Conservation (phyloP, 2,888 invertebrate species). For the Sminthurides aquaticus region DNA sequence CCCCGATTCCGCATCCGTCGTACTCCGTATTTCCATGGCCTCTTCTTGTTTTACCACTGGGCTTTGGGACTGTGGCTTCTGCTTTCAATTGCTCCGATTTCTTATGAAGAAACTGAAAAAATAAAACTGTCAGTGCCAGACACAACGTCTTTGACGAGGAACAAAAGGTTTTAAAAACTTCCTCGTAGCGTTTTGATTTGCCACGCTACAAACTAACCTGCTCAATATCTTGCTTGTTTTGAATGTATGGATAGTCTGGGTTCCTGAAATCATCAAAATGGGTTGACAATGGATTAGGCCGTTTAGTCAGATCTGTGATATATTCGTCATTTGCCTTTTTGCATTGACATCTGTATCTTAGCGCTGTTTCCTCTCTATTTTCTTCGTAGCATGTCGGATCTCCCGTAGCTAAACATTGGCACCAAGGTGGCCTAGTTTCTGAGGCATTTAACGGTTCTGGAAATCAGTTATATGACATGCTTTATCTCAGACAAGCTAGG, state of each 20-base stretch:
- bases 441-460: constrained; percentile 9
- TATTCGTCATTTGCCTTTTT: constrained; percentile 26
- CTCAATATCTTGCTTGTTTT: too few relatives aligned
- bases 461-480: not conserved
- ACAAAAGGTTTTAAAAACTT: too few relatives aligned
- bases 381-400: constrained; percentile 37
- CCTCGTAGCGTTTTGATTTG: too few relatives aligned
- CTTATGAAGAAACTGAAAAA: too few relatives aligned
- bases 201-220: too few relatives aligned
- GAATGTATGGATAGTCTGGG: constrained; percentile 35
- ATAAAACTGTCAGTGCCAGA: too few relatives aligned
- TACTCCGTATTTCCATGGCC: constrained; percentile 28
- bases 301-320: constrained; percentile 18
- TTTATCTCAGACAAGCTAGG: too few relatives aligned
- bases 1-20: constrained; percentile 24
- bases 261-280: constrained; percentile 34
- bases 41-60: too few relatives aligned
- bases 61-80: too few relatives aligned
- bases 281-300: constrained; percentile 28
- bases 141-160: too few relatives aligned
- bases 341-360: constrained; percentile 30
- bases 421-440: constrained; percentile 33
- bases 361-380: constrained; percentile 25
- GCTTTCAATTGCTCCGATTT: constrained; percentile 27
- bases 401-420: constrained; percentile 38